Percentiles rank a stretch among this genome's conserved stretches.
Conservation (phyloP, 2,113 vertebrate genomes). For the Nanorana parkeri region DNA sequence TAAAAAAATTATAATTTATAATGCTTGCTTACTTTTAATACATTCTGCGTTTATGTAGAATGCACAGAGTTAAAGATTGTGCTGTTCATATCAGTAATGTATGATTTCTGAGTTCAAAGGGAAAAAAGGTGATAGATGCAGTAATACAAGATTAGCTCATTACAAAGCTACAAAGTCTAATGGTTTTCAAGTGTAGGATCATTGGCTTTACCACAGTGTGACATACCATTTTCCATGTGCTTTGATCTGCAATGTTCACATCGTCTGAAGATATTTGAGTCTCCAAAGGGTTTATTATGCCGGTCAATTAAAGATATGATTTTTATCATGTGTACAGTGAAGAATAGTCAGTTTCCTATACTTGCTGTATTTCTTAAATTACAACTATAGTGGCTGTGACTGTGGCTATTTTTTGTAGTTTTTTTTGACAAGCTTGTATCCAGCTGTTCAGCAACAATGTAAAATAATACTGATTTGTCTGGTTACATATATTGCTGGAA, state of each 20-base stretch:
- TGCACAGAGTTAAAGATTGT: neutral
- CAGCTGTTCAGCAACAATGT: neutral
- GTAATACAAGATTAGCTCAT: conserved; percentile 48
- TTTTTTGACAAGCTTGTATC: neutral
- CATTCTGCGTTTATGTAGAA: neutral
- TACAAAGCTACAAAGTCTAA: conserved; percentile 47
- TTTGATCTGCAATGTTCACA: conserved; percentile 46
- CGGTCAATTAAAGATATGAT: conserved; percentile 3
- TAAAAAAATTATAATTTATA: neutral
- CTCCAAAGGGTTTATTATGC: conserved; percentile 4
- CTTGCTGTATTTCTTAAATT: neutral
- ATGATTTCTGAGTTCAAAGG: conserved; percentile 29
- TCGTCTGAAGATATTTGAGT: conserved; percentile 24
- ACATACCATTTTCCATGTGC: conserved; percentile 39
- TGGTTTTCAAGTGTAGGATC: conserved; percentile 46
- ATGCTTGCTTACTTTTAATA: neutral
- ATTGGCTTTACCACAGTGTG: conserved; percentile 40
- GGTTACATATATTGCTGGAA: conserved; percentile 53
- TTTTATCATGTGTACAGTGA: neutral
- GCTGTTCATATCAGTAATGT: neutral
- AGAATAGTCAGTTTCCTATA: neutral
- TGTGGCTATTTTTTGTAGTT: conserved; percentile 25
- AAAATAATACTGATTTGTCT: conserved; percentile 34
- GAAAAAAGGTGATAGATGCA: conserved; percentile 32
- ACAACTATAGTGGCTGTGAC: neutral